A percentile compares a stretch with the other conserved stretches of the same genome.
Evolutionary conservation across 2,888 invertebrate genomes (phyloP).

Genomic region (Deilephila porcellus): DNA sequence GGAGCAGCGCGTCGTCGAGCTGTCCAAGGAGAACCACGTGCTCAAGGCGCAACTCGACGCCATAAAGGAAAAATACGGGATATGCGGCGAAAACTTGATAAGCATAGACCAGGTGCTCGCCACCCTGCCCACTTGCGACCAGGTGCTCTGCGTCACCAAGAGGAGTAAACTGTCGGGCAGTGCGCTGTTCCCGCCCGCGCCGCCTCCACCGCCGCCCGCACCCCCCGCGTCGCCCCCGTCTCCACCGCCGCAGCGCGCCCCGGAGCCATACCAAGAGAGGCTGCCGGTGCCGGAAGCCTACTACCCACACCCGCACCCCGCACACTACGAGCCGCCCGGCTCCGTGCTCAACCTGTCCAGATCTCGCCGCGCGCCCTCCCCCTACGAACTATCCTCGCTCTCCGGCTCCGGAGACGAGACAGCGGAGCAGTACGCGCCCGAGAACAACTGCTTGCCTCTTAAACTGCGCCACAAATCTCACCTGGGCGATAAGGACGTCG

Average conservation of each 20-base stretch:
- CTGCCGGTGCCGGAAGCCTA: slow-evolving; percentile 78
- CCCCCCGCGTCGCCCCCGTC: slow-evolving; percentile 80
- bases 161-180: slow-evolving; percentile 83
- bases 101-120: slow-evolving; percentile 95
- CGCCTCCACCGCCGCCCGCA: slow-evolving; percentile 81
- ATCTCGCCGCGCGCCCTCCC: slow-evolving; percentile 87
- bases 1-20: slow-evolving; percentile 96
- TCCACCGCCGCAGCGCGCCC: slow-evolving; percentile 84
- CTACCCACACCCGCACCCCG: slow-evolving; percentile 81
- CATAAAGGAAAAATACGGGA: slow-evolving; percentile 96
- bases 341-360: slow-evolving; percentile 90
- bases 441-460: slow-evolving; percentile 92
- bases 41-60: slow-evolving; percentile 96
- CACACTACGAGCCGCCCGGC: slow-evolving; percentile 85
- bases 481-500: slow-evolving; percentile 94
- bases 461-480: slow-evolving; percentile 96
- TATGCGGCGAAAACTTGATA: slow-evolving; percentile 93
- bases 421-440: slow-evolving; percentile 83
- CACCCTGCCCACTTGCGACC: slow-evolving; percentile 92
- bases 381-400: slow-evolving; percentile 92
- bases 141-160: slow-evolving; percentile 93
- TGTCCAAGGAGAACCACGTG: slow-evolving; percentile 97
- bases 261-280: slow-evolving; percentile 78
- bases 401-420: slow-evolving; percentile 85
- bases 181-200: slow-evolving; percentile 83